Base-by-base conservation (phyloP, 2,888 invertebrate genomes). In the Leptopilina syphax region DNA sequence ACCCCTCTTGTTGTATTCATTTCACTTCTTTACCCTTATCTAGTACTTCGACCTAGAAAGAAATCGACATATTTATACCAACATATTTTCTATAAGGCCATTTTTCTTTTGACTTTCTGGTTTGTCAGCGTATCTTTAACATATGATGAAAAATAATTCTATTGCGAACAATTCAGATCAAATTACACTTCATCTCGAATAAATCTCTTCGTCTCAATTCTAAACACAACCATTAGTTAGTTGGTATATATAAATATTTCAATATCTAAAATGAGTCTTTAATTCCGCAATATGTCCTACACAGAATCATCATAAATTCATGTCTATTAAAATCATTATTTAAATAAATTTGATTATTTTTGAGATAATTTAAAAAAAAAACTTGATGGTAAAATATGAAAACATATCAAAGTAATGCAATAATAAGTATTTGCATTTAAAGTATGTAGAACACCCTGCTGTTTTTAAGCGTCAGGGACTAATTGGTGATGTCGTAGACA, bases 401-500 rank as follows among this genome's bases (percentile, higher is more conserved):
- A 10, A 13, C 13, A 73, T 81, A 81, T 80, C 78, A 79, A 78
- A 85, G 67, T 84, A 84, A 87, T 89, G 88, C 89, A 89, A 89
- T 86, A 87, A 87, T 78, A 83, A 84, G 77, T 83, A 86, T 85
- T 83, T 82, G 84, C 79, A 84, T 82, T 85, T 85, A 85, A 86
- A 84, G 83, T 88, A 84, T 87, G 88, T 87, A 87, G 88, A 86
- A 87, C 87, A 78, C 88, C 90, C 89, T 87, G 89, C 88, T 90
- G 91, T 91, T 92, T 92, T 92, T 90, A 90, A 91, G 90, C 90
- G 90, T 89, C 87, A 88, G 89, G 91, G 89, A 91, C 91, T 91
- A 91, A 92, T 92, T 91, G 91, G 89, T 88, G 89, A 91, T 91
- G 91, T 92, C 91, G 91, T 86, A 89, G 90, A 89, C 91, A 92